Conservation (phyloP, 2,888 invertebrate species). For the Liopterus haemorrhoidalis region DNA sequence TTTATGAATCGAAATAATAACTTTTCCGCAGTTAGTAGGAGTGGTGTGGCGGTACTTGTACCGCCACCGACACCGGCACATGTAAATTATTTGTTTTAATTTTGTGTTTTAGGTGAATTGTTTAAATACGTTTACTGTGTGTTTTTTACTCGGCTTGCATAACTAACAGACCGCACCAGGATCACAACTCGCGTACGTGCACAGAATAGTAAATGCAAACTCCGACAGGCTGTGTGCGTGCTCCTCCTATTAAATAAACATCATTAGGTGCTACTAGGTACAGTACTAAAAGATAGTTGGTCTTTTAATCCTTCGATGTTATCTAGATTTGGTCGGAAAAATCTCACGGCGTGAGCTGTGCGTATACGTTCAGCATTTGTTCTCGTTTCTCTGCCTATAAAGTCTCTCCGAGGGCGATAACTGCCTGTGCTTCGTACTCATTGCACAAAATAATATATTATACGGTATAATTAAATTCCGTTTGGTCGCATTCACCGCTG, state of each 20-base stretch:
- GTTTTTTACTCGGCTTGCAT: slow-evolving; percentile 22
- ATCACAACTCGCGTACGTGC: slow-evolving; percentile 22
- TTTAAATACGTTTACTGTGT: slow-evolving; percentile 23
- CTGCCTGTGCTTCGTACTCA: too few relatives aligned
- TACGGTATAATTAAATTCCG: slow-evolving; percentile 24
- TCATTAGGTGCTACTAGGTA: slow-evolving; percentile 2
- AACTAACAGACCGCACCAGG: slow-evolving; percentile 22
- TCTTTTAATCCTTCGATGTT: slow-evolving; percentile 8
- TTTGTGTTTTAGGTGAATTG: slow-evolving; percentile 38
- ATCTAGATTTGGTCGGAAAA: too few relatives aligned
- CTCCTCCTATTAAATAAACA: slow-evolving; percentile 8
- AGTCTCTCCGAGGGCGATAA: too few relatives aligned
- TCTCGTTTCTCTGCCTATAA: too few relatives aligned
- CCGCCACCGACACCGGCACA: slow-evolving; percentile 37
- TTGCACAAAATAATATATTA: slow-evolving; percentile 24
- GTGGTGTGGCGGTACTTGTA: too few relatives aligned
- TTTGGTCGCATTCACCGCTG: too few relatives aligned
- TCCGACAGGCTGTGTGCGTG: background rate
- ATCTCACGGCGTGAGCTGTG: too few relatives aligned
- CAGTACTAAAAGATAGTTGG: slow-evolving; percentile 4
- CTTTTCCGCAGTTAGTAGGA: slow-evolving; percentile 22
- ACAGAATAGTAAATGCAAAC: slow-evolving; percentile 11
- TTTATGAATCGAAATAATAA: slow-evolving; percentile 24
- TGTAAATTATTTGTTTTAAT: slow-evolving; percentile 43
- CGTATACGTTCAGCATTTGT: too few relatives aligned